phyloP scores from a whole-genome alignment of 2,888 invertebrate species.

The Aphodius granarius region DNA sequence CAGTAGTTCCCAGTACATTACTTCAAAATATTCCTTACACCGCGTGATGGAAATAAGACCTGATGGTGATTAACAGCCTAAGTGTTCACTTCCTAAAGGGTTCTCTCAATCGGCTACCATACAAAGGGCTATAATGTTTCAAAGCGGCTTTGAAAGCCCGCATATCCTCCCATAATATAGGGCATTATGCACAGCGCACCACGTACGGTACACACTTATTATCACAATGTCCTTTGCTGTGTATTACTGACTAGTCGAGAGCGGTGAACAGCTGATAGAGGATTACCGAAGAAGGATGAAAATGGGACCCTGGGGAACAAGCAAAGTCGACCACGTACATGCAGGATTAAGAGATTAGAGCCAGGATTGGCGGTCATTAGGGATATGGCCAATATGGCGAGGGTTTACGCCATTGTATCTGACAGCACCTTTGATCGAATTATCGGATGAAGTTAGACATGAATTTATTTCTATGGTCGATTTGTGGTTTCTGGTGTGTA shows the following conservation, averaged over 20 bases:
- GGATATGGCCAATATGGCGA: conserved; percentile 3
- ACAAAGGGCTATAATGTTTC: not conserved
- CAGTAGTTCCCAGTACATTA: too few relatives aligned
- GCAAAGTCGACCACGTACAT: conserved; percentile 23
- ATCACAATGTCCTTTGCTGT: too few relatives aligned
- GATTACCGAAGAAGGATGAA: not conserved
- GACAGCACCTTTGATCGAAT: conserved; percentile 1
- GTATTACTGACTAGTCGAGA: not conserved
- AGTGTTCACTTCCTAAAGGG: not conserved
- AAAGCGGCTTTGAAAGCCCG: not conserved
- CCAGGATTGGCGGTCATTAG: conserved; percentile 21
- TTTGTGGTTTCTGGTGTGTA: conserved; percentile 1
- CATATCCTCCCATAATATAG: not conserved
- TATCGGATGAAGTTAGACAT: not conserved
- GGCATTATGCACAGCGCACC: too few relatives aligned
- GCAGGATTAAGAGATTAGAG: conserved; percentile 24
- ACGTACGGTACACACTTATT: not conserved
- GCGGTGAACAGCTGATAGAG: not conserved
- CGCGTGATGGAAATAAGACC: not conserved
- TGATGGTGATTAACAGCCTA: not conserved
- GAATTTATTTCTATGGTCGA: not conserved
- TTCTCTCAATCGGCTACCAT: not conserved
- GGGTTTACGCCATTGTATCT: conserved; percentile 10
- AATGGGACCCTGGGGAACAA: conserved; percentile 4
- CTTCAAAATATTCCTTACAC: too few relatives aligned